Conservation (phyloP, 1,140 invertebrate species). For the Wiebesia pumilae region DNA sequence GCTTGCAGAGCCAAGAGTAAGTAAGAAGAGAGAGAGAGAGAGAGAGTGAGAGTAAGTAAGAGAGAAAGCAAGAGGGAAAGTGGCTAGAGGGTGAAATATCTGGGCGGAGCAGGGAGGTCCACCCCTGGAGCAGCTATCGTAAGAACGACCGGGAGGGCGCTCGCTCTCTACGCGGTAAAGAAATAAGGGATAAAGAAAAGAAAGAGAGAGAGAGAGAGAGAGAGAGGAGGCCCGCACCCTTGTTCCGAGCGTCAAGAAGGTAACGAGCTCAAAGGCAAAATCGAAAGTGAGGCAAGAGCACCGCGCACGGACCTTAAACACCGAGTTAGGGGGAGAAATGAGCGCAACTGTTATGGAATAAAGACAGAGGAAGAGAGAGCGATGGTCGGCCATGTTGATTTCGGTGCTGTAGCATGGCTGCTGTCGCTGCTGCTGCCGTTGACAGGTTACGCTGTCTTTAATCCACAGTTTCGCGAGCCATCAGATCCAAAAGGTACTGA, state of each 20-base stretch:
- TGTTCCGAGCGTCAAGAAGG: conserved; percentile 60
- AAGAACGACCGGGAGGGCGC: conserved; percentile 60
- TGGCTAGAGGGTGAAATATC: conserved; percentile 61
- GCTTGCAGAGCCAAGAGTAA: not conserved
- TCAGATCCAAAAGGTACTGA: not conserved
- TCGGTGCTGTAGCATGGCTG: conserved; percentile 56
- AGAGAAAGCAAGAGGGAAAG: conserved; percentile 39
- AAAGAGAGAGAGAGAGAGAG: conserved; percentile 54
- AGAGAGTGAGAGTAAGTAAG: not conserved
- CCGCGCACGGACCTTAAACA: conserved; percentile 8
- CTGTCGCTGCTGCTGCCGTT: conserved; percentile 14
- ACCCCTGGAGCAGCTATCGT: conserved; percentile 61
- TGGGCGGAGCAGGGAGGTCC: conserved; percentile 63
- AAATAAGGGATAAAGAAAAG: conserved; percentile 7
- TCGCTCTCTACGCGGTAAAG: not conserved
- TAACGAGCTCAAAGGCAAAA: conserved; percentile 63
- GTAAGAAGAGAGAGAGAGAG: not conserved
- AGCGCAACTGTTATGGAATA: conserved; percentile 35
- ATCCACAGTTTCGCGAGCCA: not conserved
- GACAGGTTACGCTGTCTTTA: conserved; percentile 33
- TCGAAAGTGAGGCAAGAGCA: conserved; percentile 60
- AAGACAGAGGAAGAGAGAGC: conserved; percentile 34
- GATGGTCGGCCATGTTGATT: conserved; percentile 62
- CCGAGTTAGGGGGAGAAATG: conserved; percentile 43
- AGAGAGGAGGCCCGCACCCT: conserved; percentile 59